These are phyloP conservation scores for Siniperca knerii DNA, from an alignment of 2,113 vertebrate genomes.

Conservation along the genomic window DNA sequence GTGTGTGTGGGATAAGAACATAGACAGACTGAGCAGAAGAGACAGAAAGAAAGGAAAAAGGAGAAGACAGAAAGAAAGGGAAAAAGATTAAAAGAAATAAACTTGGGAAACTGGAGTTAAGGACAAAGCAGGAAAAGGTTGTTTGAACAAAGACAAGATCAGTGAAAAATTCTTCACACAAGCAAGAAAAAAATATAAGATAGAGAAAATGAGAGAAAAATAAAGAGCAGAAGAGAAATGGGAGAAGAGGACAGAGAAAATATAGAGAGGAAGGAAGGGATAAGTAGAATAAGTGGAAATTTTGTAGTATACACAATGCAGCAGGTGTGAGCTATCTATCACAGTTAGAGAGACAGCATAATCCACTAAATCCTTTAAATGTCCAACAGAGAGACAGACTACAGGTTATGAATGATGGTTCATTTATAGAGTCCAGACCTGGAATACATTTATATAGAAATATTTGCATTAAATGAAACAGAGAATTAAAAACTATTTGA, in stretches of 20 bases:
- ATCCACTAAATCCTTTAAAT: conserved; percentile 51
- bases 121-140: neutral
- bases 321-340: conserved; percentile 43
- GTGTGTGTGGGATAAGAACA: neutral
- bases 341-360: conserved; percentile 30
- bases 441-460: conserved; percentile 3
- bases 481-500: neutral
- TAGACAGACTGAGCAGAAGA: neutral
- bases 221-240: neutral
- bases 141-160: neutral
- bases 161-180: neutral
- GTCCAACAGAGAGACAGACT: conserved; percentile 7
- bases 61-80: neutral
- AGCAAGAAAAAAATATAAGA: neutral
- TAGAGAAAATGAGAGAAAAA: neutral
- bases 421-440: neutral
- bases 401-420: conserved; percentile 3
- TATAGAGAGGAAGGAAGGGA: conserved; percentile 32
- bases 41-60: neutral
- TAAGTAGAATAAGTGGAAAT: conserved; percentile 27
- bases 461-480: conserved; percentile 4
- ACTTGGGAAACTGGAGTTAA: neutral
- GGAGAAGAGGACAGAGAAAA: conserved; percentile 6
- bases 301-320: conserved; percentile 30
- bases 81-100: neutral